These are phyloP conservation scores for Chaenogobius annularis DNA, from an alignment of 2,113 vertebrate species.

Conservation along the genomic window DNA sequence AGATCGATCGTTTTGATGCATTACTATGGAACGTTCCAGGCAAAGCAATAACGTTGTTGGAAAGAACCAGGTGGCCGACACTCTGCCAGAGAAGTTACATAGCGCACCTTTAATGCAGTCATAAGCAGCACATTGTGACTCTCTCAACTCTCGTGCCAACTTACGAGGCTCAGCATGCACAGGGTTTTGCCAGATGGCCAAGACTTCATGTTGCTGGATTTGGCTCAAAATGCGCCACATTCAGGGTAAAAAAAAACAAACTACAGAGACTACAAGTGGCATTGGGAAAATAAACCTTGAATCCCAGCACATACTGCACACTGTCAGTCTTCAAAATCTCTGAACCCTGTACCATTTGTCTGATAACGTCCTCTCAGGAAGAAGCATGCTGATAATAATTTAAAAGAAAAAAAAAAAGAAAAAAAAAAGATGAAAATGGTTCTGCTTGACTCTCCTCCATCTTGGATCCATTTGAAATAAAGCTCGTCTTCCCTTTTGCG, in stretches of 20 bases:
- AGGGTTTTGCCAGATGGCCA: slow-evolving; percentile 49
- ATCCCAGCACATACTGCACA: background rate
- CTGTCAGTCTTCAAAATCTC: slow-evolving; percentile 19
- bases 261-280: slow-evolving; percentile 17
- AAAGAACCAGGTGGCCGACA: no score
- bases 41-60: no score
- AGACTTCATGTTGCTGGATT: slow-evolving; percentile 42
- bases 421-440: background rate
- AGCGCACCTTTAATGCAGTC: background rate
- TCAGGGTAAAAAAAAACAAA: slow-evolving; percentile 19
- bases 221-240: slow-evolving; percentile 23
- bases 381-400: slow-evolving; percentile 3
- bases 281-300: slow-evolving; percentile 15
- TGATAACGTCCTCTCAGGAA: slow-evolving; percentile 14
- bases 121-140: slow-evolving; percentile 1
- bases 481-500: background rate
- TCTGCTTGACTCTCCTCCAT: slow-evolving; percentile 8
- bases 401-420: no score
- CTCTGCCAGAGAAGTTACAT: background rate
- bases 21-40: no score
- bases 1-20: no score
- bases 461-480: background rate
- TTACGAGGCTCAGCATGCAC: slow-evolving; percentile 20
- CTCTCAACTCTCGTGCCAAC: slow-evolving; percentile 22
- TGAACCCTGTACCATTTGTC: background rate